Evolutionary conservation across 2,888 invertebrate species (phyloP), one percentile per base, ranked within the genome.

Genomic region (Noctua janthina): DNA sequence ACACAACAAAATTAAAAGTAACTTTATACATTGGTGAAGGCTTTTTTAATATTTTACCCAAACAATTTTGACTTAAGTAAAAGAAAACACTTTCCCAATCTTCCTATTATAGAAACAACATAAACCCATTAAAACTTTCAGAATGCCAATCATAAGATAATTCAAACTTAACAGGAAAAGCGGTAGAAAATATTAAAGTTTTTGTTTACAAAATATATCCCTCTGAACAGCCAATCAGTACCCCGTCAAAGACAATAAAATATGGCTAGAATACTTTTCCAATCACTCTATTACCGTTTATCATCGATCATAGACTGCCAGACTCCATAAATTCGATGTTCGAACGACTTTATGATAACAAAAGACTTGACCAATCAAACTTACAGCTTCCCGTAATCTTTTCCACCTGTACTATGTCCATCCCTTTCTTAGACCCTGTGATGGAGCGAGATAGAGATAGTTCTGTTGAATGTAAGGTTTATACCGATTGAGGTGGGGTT

Each of bases 321-420:
- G 69, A 75, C 72, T 80, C 35, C 35, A 88, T 88, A 86, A 81
- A 78, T 85, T 87, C 74, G 66, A 79, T 49, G 51, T 76, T 79
- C 67, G 43, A 85, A 76, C 76, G 74, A 80, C 69, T 83, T 73
- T 78, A 83, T 77, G 67, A 68, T 80, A 88, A 82, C 86, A 83
- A 82, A 82, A 78, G 74, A 54, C 79, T 89, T 79, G 88, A 87
- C 84, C 88, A 84, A 86, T 84, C 89, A 85, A 68, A 83, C 80
- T 86, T 80, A 46, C 85, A 84, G 76, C 70, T 83, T 81, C 71
- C 62, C 54, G 70, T 81, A 86, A 79, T 85, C 76, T 83, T 81
- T 85, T 64, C 77, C 81, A 88, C 87, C 82, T 88, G 79, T 54
- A 51, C 68, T 59, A 68, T 29, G 0, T 46, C 49, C 11, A 7